phyloP scores from a whole-genome alignment of 2,888 invertebrate species.

The Marasmarcha lunaedactyla region DNA sequence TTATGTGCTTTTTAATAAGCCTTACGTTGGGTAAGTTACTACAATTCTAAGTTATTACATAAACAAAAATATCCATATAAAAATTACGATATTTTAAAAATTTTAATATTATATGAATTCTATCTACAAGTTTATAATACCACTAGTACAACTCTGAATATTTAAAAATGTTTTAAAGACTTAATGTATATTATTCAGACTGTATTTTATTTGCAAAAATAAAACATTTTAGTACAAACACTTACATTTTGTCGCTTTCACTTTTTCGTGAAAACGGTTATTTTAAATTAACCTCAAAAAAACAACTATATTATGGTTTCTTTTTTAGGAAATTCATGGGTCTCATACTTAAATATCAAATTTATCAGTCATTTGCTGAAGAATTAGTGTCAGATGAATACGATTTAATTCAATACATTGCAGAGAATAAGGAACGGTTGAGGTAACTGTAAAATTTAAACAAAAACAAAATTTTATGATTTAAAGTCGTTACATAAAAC shows the following conservation, averaged over 20 bases:
- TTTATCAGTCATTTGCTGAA: constrained; percentile 60
- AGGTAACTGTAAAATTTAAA: constrained; percentile 33
- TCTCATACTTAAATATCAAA: constrained; percentile 67
- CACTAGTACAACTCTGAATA: too few species aligned
- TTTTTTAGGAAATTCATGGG: constrained; percentile 69
- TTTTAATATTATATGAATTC: neutral
- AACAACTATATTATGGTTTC: too few species aligned
- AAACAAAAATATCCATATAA: constrained; percentile 1
- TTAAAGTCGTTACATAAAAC: constrained; percentile 2
- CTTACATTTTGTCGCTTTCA: too few species aligned
- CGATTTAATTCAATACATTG: constrained; percentile 49
- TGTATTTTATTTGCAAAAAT: too few species aligned
- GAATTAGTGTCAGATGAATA: constrained; percentile 52
- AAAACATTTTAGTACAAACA: too few species aligned
- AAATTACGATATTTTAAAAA: neutral
- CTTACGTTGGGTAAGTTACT: constrained; percentile 58
- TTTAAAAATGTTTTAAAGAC: too few species aligned
- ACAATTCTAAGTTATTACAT: constrained; percentile 1
- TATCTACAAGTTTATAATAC: too few species aligned
- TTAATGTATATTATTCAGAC: too few species aligned
- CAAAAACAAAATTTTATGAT: constrained; percentile 3
- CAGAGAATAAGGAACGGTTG: constrained; percentile 43
- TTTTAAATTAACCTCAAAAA: too few species aligned
- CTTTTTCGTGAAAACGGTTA: too few species aligned
- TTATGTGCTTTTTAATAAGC: constrained; percentile 62